phyloP scores from a whole-genome alignment of 2,888 invertebrate genomes.

The Mythimna lalbum region DNA sequence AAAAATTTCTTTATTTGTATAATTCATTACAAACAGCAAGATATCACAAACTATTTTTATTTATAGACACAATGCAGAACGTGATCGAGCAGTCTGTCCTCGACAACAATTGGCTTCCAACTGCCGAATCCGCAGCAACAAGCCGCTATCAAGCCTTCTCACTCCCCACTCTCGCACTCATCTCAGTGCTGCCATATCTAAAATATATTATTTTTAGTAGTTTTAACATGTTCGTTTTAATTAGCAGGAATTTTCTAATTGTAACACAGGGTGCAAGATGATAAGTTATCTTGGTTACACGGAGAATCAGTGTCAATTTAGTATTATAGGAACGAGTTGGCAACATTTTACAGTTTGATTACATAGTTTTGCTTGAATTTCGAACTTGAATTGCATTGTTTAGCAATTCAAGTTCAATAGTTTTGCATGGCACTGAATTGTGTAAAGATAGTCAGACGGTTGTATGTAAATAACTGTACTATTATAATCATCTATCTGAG shows the following conservation, averaged over 20 bases:
- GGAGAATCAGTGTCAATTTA: slow-evolving; percentile 69
- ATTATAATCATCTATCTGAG: not conserved
- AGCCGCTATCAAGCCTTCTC: slow-evolving; percentile 73
- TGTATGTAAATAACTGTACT: not conserved
- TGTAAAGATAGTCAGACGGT: too few relatives aligned
- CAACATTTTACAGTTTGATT: slow-evolving; percentile 27
- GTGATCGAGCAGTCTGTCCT: slow-evolving; percentile 89
- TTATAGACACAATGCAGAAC: slow-evolving; percentile 88
- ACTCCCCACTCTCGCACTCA: slow-evolving; percentile 73
- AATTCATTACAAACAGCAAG: not conserved
- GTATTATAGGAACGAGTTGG: slow-evolving; percentile 51
- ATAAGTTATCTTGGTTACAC: slow-evolving; percentile 75
- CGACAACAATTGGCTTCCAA: slow-evolving; percentile 89
- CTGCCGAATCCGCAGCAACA: slow-evolving; percentile 84
- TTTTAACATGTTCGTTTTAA: slow-evolving; percentile 67
- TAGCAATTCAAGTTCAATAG: too few relatives aligned
- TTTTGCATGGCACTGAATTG: slow-evolving; percentile 20
- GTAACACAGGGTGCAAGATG: slow-evolving; percentile 77
- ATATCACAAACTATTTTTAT: not conserved
- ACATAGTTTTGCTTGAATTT: slow-evolving; percentile 45
- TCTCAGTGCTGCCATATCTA: slow-evolving; percentile 76
- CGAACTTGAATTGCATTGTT: too few relatives aligned
- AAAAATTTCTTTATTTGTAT: not conserved
- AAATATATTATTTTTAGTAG: slow-evolving; percentile 69
- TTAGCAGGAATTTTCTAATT: slow-evolving; percentile 67